These are phyloP conservation scores for Latrodectus geometricus DNA, from an alignment of 1,140 invertebrate species.

Conservation along the genomic window DNA sequence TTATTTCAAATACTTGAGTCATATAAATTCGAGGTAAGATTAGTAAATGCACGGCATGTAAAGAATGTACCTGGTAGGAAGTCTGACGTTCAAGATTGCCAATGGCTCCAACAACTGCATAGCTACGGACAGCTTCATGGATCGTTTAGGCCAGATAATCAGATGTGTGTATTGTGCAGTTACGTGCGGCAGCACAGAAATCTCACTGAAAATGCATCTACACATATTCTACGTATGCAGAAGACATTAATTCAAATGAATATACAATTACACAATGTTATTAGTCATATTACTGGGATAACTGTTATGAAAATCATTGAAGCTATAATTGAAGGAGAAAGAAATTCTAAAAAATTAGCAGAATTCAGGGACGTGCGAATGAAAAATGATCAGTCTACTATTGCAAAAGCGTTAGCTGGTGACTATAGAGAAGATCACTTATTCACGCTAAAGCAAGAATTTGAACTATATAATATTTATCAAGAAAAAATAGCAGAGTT, in stretches of 20 bases:
- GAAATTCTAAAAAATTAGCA: too few relatives aligned
- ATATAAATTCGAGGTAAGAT: constrained; percentile 5
- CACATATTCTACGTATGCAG: constrained; percentile 9
- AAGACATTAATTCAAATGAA: constrained; percentile 13
- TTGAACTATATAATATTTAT: too few relatives aligned
- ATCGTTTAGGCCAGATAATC: constrained; percentile 12
- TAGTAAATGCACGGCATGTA: constrained; percentile 12
- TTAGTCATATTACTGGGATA: too few relatives aligned
- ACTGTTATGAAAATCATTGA: too few relatives aligned
- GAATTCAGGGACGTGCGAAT: too few relatives aligned
- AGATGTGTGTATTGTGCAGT: constrained; percentile 12
- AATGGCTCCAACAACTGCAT: constrained; percentile 12
- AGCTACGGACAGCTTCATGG: constrained; percentile 5
- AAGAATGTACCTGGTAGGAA: constrained; percentile 12
- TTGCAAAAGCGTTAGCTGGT: too few relatives aligned
- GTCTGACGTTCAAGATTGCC: constrained; percentile 12
- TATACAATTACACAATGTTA: too few relatives aligned
- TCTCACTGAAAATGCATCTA: constrained; percentile 12
- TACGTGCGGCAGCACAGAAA: constrained; percentile 12
- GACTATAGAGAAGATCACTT: too few relatives aligned
- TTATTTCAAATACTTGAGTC: constrained; percentile 13
- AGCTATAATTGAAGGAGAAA: too few relatives aligned
- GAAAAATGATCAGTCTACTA: too few relatives aligned
- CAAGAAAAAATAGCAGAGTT: too few relatives aligned
- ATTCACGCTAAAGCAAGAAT: too few relatives aligned